Evolutionary conservation across 2,113 vertebrate genomes (phyloP), one percentile per base, ranked within the genome.

Genomic region (Erinaceus europaeus): DNA sequence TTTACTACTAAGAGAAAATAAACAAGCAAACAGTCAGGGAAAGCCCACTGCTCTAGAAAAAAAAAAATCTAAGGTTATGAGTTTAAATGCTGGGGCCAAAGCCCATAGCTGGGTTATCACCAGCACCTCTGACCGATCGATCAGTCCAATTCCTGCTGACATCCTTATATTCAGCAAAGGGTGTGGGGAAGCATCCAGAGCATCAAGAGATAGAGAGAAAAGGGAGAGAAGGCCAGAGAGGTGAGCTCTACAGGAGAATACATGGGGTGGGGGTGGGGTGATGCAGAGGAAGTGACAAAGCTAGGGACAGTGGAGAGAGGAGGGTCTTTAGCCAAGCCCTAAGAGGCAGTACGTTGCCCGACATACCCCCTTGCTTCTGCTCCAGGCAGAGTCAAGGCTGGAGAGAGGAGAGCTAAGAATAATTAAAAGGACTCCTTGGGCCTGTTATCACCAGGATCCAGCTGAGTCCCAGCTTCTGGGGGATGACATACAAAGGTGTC

Each of bases 91-190:
- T 50, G 29, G 12, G 6, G 27, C 57, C 55, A 50, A 61, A 44
- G 32, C 3, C 34, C 25, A 23, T 2, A 3, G 6, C 20, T 20
- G n/a, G 15, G 13, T 10, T 25, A 9, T 14, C 59, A 6, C 38
- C 68, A 27, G 5, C 0, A 0, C 17, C 29, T 4, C 36, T 2
- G 0, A 52, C 50, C 13, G 50, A 52, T n/a, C n/a, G 50, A 52
- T 52, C 13, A 12, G 13, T 50, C 17, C 44, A 12, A 6, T 57
- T 25, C 29, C 21, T 9, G 3, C 17, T 9, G 48, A 44, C 5
- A 0, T 15, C 1, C 0, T 23, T 52, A 20, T 53, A 34, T 59
- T 40, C 40, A 78, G 53, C 69, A 23, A 71, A 79, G 38, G 67
- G 50, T 44, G 69, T 79, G 52, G 55, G 68, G 76, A 15, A 5